Conservation (phyloP, 2,113 vertebrate genomes). For the Vulpes ferrilata region DNA sequence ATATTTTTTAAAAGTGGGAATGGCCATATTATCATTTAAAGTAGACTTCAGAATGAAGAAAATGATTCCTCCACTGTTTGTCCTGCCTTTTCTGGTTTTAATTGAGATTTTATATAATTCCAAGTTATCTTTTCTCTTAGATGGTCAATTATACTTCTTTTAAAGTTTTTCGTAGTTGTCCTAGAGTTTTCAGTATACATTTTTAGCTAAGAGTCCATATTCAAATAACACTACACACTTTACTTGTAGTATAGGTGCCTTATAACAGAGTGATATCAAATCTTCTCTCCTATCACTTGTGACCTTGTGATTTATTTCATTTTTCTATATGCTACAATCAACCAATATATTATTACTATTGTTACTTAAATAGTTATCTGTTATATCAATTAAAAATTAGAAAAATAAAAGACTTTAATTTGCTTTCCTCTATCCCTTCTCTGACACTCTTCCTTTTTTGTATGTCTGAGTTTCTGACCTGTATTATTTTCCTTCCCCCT, state of each 20-base stretch:
- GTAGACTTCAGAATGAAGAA: not conserved
- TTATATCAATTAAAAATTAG: conserved; percentile 21
- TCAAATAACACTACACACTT: not conserved
- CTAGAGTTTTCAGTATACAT: not conserved
- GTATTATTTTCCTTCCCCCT: not conserved
- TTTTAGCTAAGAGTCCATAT: not conserved
- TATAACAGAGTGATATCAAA: not conserved
- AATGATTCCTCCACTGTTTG: not conserved
- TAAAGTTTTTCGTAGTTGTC: not conserved
- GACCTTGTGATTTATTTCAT: not conserved
- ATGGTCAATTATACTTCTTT: not conserved
- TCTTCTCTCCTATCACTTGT: not conserved
- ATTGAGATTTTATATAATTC: not conserved
- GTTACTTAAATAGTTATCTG: not conserved
- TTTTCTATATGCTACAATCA: not conserved
- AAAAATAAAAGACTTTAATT: not conserved
- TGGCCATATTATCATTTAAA: not conserved
- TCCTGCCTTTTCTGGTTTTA: not conserved
- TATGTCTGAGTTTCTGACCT: not conserved
- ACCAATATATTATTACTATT: not conserved
- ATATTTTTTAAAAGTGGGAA: not conserved
- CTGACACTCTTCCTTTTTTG: not conserved
- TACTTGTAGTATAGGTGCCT: not conserved
- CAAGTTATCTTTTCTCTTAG: not conserved
- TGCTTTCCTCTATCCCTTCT: not conserved